Evolutionary conservation across 92 coral and sea anemone genomes (phyloP).

Genomic region (Nematostella vectensis): DNA sequence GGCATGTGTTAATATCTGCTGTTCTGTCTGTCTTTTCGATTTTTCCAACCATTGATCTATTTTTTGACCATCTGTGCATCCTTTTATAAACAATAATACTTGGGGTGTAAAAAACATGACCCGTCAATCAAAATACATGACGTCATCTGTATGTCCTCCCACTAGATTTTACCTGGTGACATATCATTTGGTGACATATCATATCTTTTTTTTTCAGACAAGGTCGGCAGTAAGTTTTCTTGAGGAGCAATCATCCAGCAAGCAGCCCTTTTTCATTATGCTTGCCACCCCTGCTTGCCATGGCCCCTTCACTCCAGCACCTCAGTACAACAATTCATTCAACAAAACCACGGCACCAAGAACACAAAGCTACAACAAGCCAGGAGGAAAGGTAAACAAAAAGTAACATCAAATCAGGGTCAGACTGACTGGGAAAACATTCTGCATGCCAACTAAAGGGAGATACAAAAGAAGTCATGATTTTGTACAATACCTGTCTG

Average conservation of each 20-base stretch:
- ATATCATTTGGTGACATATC: background rate
- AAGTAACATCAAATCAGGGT: too few relatives aligned
- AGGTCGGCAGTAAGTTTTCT: constrained; percentile 45
- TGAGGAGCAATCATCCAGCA: constrained; percentile 29
- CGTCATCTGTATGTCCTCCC: background rate
- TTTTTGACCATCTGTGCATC: too few relatives aligned
- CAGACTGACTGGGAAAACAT: too few relatives aligned
- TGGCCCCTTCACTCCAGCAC: constrained; percentile 74
- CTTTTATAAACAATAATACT: too few relatives aligned
- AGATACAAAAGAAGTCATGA: too few relatives aligned
- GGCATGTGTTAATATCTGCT: too few relatives aligned
- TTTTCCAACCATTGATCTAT: too few relatives aligned
- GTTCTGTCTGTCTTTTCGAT: too few relatives aligned
- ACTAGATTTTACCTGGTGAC: background rate
- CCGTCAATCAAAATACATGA: background rate
- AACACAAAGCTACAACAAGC: constrained; percentile 40
- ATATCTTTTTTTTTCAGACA: constrained; percentile 22
- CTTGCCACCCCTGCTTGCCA: constrained; percentile 79
- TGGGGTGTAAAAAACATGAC: too few relatives aligned
- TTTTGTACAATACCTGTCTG: too few relatives aligned
- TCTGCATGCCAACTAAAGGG: too few relatives aligned
- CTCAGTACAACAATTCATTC: constrained; percentile 56
- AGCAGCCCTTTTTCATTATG: constrained; percentile 72
- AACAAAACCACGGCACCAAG: too few relatives aligned
- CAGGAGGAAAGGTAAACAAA: constrained; percentile 64